phyloP scores from a whole-genome alignment of 2,797 vertebrate genomes.

The Gymnothorax reevesii region DNA sequence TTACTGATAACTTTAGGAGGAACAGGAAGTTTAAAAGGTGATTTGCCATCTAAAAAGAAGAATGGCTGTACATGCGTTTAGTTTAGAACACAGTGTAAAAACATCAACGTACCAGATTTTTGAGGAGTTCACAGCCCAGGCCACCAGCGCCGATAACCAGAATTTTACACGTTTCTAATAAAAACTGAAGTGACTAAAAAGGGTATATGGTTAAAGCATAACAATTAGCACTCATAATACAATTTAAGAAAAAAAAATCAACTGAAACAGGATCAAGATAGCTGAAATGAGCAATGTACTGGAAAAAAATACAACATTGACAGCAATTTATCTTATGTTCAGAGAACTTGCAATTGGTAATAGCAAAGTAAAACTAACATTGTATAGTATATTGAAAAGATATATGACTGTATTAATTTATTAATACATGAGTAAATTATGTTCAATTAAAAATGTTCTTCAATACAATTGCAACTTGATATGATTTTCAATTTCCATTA shows the following conservation, averaged over 20 bases:
- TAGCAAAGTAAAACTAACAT: too few relatives aligned
- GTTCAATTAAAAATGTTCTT: not conserved
- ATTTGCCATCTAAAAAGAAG: slow-evolving; percentile 27
- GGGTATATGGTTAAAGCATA: not conserved
- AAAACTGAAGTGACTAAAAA: slow-evolving; percentile 87
- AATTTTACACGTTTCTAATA: slow-evolving; percentile 94
- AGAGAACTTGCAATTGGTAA: not conserved
- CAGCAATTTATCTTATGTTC: not conserved
- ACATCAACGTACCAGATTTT: slow-evolving; percentile 85
- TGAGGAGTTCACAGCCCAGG: slow-evolving; percentile 95
- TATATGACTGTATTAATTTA: not conserved
- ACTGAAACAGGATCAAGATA: not conserved
- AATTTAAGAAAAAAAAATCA: not conserved
- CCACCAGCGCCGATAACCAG: slow-evolving; percentile 95
- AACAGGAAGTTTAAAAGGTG: too few relatives aligned
- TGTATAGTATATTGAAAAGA: not conserved
- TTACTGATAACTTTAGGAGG: too few relatives aligned
- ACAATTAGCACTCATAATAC: not conserved
- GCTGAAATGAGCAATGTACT: not conserved
- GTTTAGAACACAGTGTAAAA: not conserved
- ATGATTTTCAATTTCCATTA: not conserved
- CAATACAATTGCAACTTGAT: not conserved
- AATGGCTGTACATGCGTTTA: slow-evolving; percentile 34
- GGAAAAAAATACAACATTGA: not conserved
- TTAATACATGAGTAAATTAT: not conserved